Evolutionary conservation across 2,888 invertebrate species (phyloP).

Genomic region (Phaedon cochleariae): DNA sequence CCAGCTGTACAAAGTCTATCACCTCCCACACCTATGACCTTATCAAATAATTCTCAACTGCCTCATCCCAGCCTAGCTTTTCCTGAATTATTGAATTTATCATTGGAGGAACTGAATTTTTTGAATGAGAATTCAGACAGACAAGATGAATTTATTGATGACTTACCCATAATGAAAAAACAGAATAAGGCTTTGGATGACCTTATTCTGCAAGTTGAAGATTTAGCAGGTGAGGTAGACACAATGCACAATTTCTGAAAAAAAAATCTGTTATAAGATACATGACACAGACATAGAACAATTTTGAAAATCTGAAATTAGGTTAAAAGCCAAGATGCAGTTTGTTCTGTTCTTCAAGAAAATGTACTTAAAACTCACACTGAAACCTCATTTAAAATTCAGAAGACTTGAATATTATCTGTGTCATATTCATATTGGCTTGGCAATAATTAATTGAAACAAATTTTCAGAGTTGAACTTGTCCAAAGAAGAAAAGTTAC

Average conservation of each 20-base stretch:
- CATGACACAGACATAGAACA: too few species aligned
- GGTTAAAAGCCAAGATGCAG: too few species aligned
- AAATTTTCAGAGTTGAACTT: slow-evolving; percentile 74
- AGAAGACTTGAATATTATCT: too few species aligned
- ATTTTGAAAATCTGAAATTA: too few species aligned
- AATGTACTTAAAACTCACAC: too few species aligned
- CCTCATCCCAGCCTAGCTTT: slow-evolving; percentile 54
- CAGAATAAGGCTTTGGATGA: slow-evolving; percentile 76
- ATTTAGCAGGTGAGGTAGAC: slow-evolving; percentile 66
- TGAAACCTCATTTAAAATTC: too few species aligned
- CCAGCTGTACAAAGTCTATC: slow-evolving; percentile 49
- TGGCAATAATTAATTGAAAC: too few species aligned
- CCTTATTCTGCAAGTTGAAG: slow-evolving; percentile 76
- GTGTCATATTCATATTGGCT: too few species aligned
- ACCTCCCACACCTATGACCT: slow-evolving; percentile 48
- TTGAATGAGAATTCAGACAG: slow-evolving; percentile 75
- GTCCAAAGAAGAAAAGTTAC: slow-evolving; percentile 69
- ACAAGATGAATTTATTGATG: slow-evolving; percentile 78
- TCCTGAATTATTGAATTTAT: slow-evolving; percentile 64
- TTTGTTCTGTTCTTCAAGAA: too few species aligned
- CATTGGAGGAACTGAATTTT: slow-evolving; percentile 74
- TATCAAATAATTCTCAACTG: slow-evolving; percentile 16
- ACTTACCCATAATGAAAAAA: slow-evolving; percentile 72
- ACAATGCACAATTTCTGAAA: not conserved
- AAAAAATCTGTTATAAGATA: not conserved